Conservation (phyloP, 92 coral and sea anemone species). For the Palythoa caribaeorum region DNA sequence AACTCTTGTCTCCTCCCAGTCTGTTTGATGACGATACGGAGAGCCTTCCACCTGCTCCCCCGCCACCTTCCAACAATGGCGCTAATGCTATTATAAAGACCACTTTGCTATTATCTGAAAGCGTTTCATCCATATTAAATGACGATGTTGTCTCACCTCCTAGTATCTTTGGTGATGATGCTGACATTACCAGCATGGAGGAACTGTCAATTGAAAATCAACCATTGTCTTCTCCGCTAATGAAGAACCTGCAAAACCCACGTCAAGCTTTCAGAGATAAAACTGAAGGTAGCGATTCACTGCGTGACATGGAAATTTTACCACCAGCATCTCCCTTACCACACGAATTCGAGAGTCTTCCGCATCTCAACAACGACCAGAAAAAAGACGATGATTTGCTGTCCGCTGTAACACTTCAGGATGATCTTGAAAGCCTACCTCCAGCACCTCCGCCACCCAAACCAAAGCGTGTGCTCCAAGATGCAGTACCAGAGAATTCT, state of each 20-base stretch:
- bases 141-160: conserved; percentile 42
- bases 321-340: conserved; percentile 61
- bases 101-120: background rate
- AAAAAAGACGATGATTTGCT: conserved; percentile 2
- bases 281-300: background rate
- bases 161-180: conserved; percentile 21
- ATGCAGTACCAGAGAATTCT: background rate
- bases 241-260: background rate
- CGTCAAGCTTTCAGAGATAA: conserved; percentile 4
- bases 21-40: conserved; percentile 76
- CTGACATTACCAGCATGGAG: background rate
- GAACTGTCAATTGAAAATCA: background rate
- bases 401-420: conserved; percentile 1
- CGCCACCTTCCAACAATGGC: conserved; percentile 27
- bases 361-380: conserved; percentile 48
- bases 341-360: conserved; percentile 31
- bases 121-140: background rate
- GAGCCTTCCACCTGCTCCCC: conserved; percentile 82
- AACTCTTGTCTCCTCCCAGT: conserved; percentile 76
- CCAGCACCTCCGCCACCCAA: conserved; percentile 65
- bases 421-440: conserved; percentile 63
- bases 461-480: conserved; percentile 27
- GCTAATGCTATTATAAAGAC: background rate
- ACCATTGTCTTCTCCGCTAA: background rate
- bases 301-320: conserved; percentile 46